Percentiles rank a stretch among this genome's conserved stretches.
Conservation (phyloP, 2,888 invertebrate genomes). For the Pseudococcus longispinus region DNA sequence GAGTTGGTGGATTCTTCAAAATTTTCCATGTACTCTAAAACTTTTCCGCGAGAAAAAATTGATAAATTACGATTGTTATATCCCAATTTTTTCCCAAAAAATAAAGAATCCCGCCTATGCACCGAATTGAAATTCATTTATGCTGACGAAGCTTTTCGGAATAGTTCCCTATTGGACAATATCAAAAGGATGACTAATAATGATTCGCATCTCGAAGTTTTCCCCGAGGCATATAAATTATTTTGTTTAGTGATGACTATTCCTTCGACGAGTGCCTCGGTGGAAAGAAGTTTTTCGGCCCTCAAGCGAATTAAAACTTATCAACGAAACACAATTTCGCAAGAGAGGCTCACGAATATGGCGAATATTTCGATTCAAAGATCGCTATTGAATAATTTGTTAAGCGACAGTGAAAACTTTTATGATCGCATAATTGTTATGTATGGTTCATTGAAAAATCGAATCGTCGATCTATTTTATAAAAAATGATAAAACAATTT, state of each 20-base stretch:
- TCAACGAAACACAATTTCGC: background rate
- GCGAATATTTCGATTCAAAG: too few relatives aligned
- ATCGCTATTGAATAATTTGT: too few relatives aligned
- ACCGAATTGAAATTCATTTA: background rate
- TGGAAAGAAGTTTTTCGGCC: constrained; percentile 15
- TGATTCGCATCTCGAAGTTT: background rate
- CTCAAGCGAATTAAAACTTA: constrained; percentile 1
- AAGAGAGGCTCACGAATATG: too few relatives aligned
- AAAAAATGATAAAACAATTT: too few relatives aligned
- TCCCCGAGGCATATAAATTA: background rate
- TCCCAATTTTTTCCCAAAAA: background rate
- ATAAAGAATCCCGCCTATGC: background rate
- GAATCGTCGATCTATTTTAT: too few relatives aligned
- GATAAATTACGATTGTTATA: too few relatives aligned
- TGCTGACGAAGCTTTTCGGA: background rate
- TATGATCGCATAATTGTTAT: too few relatives aligned
- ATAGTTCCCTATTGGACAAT: background rate
- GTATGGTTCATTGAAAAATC: too few relatives aligned
- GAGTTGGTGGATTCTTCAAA: too few relatives aligned
- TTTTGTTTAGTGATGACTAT: background rate
- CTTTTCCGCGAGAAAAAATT: too few relatives aligned
- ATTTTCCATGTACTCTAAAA: too few relatives aligned
- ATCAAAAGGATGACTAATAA: background rate
- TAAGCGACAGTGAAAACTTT: too few relatives aligned
- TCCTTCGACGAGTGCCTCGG: background rate